phyloP scores from a whole-genome alignment of 2,888 invertebrate species.

The Flexamia atlantica region DNA sequence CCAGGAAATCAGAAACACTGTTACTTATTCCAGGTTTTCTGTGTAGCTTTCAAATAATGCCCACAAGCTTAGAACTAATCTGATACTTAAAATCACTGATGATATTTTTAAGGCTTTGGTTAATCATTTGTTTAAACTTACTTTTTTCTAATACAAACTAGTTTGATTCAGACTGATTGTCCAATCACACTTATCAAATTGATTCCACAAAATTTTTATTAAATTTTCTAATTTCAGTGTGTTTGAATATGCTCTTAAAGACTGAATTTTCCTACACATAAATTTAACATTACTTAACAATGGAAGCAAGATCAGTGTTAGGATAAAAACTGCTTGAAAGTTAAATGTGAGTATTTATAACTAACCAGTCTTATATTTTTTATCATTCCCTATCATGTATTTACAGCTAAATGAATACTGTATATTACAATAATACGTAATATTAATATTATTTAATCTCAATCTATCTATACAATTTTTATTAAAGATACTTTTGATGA shows the following conservation, averaged over 20 bases:
- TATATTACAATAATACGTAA: neutral
- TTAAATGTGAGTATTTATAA: constrained; percentile 1
- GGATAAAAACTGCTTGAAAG: constrained; percentile 14
- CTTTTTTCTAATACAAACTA: too few relatives aligned
- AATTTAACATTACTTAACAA: neutral
- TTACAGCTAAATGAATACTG: constrained; percentile 12
- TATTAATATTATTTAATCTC: neutral
- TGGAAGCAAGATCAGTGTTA: neutral
- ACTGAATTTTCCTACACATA: neutral
- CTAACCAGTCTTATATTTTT: constrained; percentile 57
- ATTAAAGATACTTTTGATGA: constrained; percentile 8
- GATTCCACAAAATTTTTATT: neutral
- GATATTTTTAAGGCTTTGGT: too few relatives aligned
- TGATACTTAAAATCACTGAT: too few relatives aligned
- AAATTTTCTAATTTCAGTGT: neutral
- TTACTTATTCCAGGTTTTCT: too few relatives aligned
- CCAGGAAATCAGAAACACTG: too few relatives aligned
- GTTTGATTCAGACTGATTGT: constrained; percentile 9
- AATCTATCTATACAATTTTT: neutral
- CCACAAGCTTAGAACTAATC: too few relatives aligned
- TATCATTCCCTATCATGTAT: constrained; percentile 35
- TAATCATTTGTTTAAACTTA: too few relatives aligned
- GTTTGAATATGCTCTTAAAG: neutral
- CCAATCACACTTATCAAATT: neutral
- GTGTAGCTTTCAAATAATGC: too few relatives aligned